Evolutionary conservation across 2,888 invertebrate genomes (phyloP).

Genomic region (Caenorhabditis uteleia): DNA sequence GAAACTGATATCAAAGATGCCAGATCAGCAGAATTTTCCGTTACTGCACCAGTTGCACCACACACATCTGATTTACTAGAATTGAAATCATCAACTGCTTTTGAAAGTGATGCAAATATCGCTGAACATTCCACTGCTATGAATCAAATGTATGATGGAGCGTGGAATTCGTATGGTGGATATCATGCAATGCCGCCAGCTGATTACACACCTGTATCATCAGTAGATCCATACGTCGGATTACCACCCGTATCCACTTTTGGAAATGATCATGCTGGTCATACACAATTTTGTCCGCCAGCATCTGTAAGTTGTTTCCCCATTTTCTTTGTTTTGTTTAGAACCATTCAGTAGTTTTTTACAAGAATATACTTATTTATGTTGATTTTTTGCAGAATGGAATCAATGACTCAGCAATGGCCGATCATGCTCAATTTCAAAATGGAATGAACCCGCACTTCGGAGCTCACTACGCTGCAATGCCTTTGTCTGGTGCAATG

Average conservation of each 20-base stretch:
- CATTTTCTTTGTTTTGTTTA: no score
- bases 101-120: no score
- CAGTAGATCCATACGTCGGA: constrained; percentile 8
- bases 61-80: constrained; percentile 2
- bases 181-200: constrained; percentile 7
- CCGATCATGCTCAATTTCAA: constrained; percentile 15
- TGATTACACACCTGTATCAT: constrained; percentile 12
- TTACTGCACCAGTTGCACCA: constrained; percentile 2
- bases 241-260: no score
- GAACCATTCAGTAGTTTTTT: no score
- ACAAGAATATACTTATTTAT: no score
- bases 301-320: constrained; percentile 9
- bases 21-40: neutral
- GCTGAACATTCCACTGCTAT: constrained; percentile 5
- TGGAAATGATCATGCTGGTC: constrained; percentile 9
- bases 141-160: constrained; percentile 24
- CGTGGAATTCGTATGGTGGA: constrained; percentile 5
- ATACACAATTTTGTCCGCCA: constrained; percentile 14
- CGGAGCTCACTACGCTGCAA: constrained; percentile 3
- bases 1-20: no score
- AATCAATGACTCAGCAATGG: constrained; percentile 8
- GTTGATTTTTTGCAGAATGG: constrained; percentile 17
- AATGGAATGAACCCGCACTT: constrained; percentile 13
- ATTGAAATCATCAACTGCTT: no score
- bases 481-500: constrained; percentile 5